phyloP scores from a whole-genome alignment of 2,797 vertebrate genomes.

The Pseudochromis fuscus region DNA sequence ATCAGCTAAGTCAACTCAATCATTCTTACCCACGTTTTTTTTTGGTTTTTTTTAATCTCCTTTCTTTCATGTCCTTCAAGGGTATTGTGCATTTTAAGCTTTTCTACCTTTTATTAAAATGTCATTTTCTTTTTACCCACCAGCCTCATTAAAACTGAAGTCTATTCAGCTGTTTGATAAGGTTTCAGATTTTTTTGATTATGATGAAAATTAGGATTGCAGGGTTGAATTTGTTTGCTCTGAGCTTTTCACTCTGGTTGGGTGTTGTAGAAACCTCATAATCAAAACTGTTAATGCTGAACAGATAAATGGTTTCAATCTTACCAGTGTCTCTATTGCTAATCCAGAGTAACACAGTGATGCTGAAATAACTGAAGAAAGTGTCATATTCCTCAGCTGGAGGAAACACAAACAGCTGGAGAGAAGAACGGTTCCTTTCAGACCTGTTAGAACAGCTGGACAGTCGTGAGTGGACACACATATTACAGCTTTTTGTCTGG shows the following conservation, averaged over 20 bases:
- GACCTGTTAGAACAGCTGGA: conserved; percentile 18
- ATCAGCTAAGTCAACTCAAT: conserved; percentile 49
- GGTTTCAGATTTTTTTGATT: conserved; percentile 28
- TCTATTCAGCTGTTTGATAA: conserved; percentile 29
- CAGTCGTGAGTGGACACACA: too few species aligned
- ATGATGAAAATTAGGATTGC: conserved; percentile 20
- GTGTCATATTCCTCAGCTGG: conserved; percentile 31
- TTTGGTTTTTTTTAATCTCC: conserved; percentile 22
- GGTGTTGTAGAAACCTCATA: conserved; percentile 4
- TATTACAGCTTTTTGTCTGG: too few species aligned
- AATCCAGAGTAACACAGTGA: conserved; percentile 33
- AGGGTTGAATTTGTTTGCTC: conserved; percentile 18
- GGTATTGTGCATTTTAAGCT: conserved; percentile 1
- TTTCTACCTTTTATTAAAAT: conserved; percentile 34
- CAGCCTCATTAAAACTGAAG: conserved; percentile 16
- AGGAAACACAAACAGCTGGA: conserved; percentile 39
- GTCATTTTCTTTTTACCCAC: conserved; percentile 27
- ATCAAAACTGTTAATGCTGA: conserved; percentile 32
- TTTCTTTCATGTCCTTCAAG: conserved; percentile 12
- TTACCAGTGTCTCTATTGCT: conserved; percentile 29
- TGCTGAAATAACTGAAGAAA: conserved; percentile 22
- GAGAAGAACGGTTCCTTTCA: conserved; percentile 32
- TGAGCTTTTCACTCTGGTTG: conserved; percentile 19
- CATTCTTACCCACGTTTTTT: conserved; percentile 15
- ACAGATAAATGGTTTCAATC: conserved; percentile 48